Evolutionary conservation across 1,140 invertebrate species (phyloP).

Genomic region (roundworm (Caenorhabditis elegans)): DNA sequence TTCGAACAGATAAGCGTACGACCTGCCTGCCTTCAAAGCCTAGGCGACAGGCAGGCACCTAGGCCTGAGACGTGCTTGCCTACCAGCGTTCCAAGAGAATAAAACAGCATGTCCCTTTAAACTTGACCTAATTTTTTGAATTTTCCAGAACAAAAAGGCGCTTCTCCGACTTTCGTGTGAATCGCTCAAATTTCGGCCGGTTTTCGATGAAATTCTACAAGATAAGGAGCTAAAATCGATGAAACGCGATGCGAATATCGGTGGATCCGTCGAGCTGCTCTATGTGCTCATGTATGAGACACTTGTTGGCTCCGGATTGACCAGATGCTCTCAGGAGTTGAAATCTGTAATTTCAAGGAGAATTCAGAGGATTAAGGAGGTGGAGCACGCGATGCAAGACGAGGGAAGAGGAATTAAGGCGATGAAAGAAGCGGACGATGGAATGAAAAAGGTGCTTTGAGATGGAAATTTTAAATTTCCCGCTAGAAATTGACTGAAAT

Average conservation of each 20-base stretch:
- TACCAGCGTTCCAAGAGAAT: no score
- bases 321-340: constrained; percentile 36
- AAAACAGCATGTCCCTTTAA: no score
- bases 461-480: no score
- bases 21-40: no score
- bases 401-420: constrained; percentile 37
- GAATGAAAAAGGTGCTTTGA: background rate
- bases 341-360: constrained; percentile 35
- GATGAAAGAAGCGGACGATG: constrained; percentile 23
- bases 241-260: constrained; percentile 37
- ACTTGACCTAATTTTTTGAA: background rate
- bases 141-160: constrained; percentile 59
- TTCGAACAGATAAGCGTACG: no score
- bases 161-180: constrained; percentile 61
- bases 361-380: constrained; percentile 21
- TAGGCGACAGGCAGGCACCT: no score
- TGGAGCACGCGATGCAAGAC: background rate
- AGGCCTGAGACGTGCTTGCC: no score
- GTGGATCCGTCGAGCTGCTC: constrained; percentile 37
- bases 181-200: constrained; percentile 58
- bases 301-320: constrained; percentile 52
- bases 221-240: background rate
- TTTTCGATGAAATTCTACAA: constrained; percentile 53
- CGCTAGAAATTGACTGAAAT: no score
- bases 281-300: constrained; percentile 61